Conservation (phyloP, 2,797 vertebrate genomes). For the Pipistrellus pipistrellus region DNA sequence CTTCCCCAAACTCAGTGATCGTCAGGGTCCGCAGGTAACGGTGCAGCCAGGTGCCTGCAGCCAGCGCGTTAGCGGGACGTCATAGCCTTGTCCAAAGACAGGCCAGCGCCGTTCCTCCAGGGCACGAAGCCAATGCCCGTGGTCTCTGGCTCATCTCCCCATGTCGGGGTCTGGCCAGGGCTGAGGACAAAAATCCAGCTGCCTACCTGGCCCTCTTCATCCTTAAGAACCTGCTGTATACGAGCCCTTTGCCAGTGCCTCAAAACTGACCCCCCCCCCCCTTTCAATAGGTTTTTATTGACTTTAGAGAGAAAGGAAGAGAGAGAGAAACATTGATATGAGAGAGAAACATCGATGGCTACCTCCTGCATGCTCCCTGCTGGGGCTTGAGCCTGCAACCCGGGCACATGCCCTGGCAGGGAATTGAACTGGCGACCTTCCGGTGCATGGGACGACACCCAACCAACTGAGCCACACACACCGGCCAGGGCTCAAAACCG, state of each 20-base stretch:
- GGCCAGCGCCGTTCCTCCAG: background rate
- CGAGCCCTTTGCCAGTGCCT: background rate
- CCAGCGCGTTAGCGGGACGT: background rate
- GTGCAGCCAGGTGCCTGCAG: background rate
- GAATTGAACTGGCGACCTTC: too few species aligned
- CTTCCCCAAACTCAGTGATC: background rate
- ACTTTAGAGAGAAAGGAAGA: too few species aligned
- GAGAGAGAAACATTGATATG: too few species aligned
- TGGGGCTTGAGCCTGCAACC: too few species aligned
- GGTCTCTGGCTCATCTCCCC: background rate
- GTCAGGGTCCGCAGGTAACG: background rate
- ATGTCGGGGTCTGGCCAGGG: background rate
- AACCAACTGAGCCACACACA: too few species aligned
- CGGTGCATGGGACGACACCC: too few species aligned
- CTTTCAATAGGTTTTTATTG: too few species aligned
- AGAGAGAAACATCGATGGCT: too few species aligned
- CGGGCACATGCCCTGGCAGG: too few species aligned
- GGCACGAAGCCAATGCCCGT: background rate
- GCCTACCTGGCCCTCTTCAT: background rate
- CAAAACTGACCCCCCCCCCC: too few species aligned
- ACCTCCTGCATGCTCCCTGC: too few species aligned
- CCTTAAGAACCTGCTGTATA: background rate
- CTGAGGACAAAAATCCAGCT: background rate
- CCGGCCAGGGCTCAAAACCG: background rate
- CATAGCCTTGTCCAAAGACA: background rate